Evolutionary conservation across 2,113 vertebrate species (phyloP).

Genomic region (Octodon degus): DNA sequence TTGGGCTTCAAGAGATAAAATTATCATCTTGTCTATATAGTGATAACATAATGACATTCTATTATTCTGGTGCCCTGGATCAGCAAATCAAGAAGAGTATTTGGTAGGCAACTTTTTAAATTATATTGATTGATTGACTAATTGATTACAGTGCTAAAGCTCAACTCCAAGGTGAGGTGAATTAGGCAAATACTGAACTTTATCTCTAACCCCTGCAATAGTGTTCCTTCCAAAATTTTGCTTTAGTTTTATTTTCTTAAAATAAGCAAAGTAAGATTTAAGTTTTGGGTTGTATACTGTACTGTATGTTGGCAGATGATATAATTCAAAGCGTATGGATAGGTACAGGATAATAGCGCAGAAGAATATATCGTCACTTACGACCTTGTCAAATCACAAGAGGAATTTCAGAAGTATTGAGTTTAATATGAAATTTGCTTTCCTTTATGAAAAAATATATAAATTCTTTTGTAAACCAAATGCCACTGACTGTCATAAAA

Average conservation of each 20-base stretch:
- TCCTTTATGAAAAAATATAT: neutral
- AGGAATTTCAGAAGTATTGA: neutral
- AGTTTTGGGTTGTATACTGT: neutral
- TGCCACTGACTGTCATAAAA: slow-evolving; percentile 25
- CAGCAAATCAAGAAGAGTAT: neutral
- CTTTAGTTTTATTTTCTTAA: neutral
- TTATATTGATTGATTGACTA: neutral
- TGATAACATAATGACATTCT: neutral
- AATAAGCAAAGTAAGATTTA: neutral
- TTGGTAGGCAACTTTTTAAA: neutral
- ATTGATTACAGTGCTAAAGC: neutral
- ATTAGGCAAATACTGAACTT: neutral
- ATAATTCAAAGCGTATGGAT: neutral
- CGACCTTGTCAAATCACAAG: neutral
- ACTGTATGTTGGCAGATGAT: neutral
- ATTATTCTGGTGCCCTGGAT: neutral
- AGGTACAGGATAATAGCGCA: neutral
- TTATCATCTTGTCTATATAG: neutral
- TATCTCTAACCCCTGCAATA: neutral
- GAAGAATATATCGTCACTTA: neutral
- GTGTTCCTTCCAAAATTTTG: neutral
- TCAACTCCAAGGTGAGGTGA: neutral
- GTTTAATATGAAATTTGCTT: neutral
- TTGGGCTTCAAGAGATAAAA: neutral
- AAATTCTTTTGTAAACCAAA: slow-evolving; percentile 18